phyloP scores from a whole-genome alignment of 2,797 vertebrate species.

The Somateria mollissima region DNA sequence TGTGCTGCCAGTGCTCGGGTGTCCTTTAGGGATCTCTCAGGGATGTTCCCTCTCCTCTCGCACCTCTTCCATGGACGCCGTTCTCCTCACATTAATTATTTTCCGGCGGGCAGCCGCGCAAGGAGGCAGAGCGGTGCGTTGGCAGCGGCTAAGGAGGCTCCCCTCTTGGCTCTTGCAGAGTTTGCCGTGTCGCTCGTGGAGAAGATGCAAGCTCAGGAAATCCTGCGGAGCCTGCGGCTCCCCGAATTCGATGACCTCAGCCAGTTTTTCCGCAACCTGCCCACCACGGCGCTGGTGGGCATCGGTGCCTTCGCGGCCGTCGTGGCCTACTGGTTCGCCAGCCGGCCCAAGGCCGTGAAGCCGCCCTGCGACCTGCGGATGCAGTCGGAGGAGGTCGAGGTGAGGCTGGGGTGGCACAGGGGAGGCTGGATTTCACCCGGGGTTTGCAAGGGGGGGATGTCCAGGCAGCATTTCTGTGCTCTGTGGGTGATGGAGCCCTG shows the following conservation, averaged over 20 bases:
- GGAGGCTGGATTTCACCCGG: rapidly evolving
- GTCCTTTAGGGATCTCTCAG: neutral
- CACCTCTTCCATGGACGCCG: rapidly evolving
- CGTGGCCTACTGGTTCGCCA: slow-evolving; percentile 93
- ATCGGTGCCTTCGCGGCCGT: slow-evolving; percentile 90
- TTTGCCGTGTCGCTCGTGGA: slow-evolving; percentile 89
- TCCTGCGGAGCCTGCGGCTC: slow-evolving; percentile 88
- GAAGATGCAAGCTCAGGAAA: slow-evolving; percentile 95
- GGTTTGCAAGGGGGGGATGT: too few species aligned
- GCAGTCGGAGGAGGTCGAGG: slow-evolving; percentile 92
- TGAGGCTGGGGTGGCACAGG: slow-evolving; percentile 27
- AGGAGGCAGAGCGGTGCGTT: neutral
- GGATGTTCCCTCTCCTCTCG: neutral
- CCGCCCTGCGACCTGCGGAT: slow-evolving; percentile 90
- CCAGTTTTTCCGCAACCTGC: slow-evolving; percentile 89
- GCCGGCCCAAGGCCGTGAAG: slow-evolving; percentile 87
- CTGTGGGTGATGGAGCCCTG: too few species aligned
- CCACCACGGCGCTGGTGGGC: slow-evolving; percentile 90
- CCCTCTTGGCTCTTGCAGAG: slow-evolving; percentile 80
- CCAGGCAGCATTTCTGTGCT: neutral
- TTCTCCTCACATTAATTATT: neutral
- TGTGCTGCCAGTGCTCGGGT: rapidly evolving
- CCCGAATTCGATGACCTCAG: slow-evolving; percentile 90
- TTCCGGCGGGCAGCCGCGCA: rapidly evolving
- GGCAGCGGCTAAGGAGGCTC: rapidly evolving